Conservation (phyloP, 2,888 invertebrate genomes). For the Drosophila basisetae region DNA sequence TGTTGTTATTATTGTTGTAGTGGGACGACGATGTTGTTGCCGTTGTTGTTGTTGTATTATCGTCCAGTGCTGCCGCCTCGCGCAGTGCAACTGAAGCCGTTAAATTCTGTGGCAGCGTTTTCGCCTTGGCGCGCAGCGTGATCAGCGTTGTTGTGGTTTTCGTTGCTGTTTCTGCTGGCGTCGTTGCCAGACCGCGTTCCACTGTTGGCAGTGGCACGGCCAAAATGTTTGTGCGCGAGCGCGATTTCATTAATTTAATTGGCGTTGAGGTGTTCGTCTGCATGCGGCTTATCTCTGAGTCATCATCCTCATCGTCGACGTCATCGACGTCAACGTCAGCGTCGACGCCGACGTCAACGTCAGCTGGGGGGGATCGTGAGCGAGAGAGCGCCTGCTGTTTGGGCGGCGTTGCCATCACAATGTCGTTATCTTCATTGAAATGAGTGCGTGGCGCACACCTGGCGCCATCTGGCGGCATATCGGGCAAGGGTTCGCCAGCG, state of each 20-base stretch:
- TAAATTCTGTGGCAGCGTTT: slow-evolving; percentile 88
- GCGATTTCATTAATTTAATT: slow-evolving; percentile 85
- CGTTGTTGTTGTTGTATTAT: slow-evolving; percentile 29
- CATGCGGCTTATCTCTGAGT: slow-evolving; percentile 85
- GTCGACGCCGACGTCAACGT: slow-evolving; percentile 45
- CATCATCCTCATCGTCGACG: slow-evolving; percentile 86
- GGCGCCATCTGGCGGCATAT: slow-evolving; percentile 31
- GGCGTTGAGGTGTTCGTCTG: slow-evolving; percentile 86
- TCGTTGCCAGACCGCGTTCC: slow-evolving; percentile 72
- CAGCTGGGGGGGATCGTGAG: slow-evolving; percentile 46
- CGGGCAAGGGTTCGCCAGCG: slow-evolving; percentile 15
- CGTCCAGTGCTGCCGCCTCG: slow-evolving; percentile 78
- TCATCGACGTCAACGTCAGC: slow-evolving; percentile 25
- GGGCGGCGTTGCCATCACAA: slow-evolving; percentile 72
- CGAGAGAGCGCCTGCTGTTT: slow-evolving; percentile 65
- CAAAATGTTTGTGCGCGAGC: slow-evolving; percentile 86
- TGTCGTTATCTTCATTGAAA: slow-evolving; percentile 79
- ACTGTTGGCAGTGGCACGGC: slow-evolving; percentile 85
- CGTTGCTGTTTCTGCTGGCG: slow-evolving; percentile 41
- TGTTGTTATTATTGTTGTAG: slow-evolving; percentile 25
- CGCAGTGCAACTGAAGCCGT: slow-evolving; percentile 82
- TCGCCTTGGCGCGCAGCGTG: slow-evolving; percentile 86
- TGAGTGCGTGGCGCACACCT: slow-evolving; percentile 71
- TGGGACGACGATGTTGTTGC: slow-evolving; percentile 22
- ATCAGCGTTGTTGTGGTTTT: slow-evolving; percentile 64